Base-by-base conservation (phyloP, 2,113 vertebrate species). In the Chlorodrepanis virens region DNA sequence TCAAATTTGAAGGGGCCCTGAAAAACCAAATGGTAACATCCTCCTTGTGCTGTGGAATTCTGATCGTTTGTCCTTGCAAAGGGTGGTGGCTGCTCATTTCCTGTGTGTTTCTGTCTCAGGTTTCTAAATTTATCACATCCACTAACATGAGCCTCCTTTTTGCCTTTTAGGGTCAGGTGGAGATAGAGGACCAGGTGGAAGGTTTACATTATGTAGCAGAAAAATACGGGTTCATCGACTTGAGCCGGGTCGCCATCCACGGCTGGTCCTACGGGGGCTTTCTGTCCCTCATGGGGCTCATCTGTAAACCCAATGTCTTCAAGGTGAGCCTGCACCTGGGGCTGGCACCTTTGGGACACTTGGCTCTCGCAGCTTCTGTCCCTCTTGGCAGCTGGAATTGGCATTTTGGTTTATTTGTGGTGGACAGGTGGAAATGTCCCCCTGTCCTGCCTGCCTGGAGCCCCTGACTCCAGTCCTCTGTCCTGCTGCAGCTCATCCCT, bases 201-300 rank as follows among this genome's bases (percentile, higher is more conserved):
- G 99, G 99, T 67, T 97, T 99, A 94, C 98, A 99, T 97, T 99
- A 98, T 6, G 99, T 99, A 93, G 98, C 99, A 3, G 98, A 99
- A 94, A 99, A 99, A 97, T 99, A 99, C 42, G 99, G 99, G 96
- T 99, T 99, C 96, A 96, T 99, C 15, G 99, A 99, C 97, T 95
- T 99, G 96, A 99, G 98, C 96, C 99, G 99, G 4, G 99, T 99
- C 0, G 99, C 99, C 93, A 99, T 99, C 91, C 99, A 99, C 0
- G 99, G 99, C 95, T 99, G 99, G 99, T 99, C 99, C 4, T 99
- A 99, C 0, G 99, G 99, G 3, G 99, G 99, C 21, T 99, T 99
- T 77, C 98, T 99, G 11, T 99, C 99, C 28, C 99, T 99, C 96
- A 99, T 99, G 99, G 99, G 99, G 23, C 99, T 99, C 52, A 99